Evolutionary conservation across 2,888 invertebrate species (phyloP).

Genomic region (Drosophila antonietae): DNA sequence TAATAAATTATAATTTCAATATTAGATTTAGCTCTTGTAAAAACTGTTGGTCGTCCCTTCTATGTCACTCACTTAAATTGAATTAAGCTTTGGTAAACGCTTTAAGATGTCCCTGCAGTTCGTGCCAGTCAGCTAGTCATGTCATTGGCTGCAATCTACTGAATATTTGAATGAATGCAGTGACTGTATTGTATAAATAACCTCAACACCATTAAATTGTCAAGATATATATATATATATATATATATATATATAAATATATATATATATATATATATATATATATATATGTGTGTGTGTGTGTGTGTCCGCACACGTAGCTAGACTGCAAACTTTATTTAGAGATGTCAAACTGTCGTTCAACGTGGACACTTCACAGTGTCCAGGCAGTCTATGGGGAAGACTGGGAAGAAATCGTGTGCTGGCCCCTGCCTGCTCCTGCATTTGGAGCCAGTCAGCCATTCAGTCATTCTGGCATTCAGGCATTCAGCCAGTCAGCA

Average conservation of each 20-base stretch:
- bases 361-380: conserved; percentile 55
- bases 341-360: conserved; percentile 77
- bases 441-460: conserved; percentile 11
- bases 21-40: neutral
- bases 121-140: conserved; percentile 35
- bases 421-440: neutral
- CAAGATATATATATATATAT: conserved; percentile 39
- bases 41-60: neutral
- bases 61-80: conserved; percentile 2
- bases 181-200: conserved; percentile 73
- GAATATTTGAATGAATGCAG: conserved; percentile 67
- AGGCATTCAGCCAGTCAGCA: conserved; percentile 53
- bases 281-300: conserved; percentile 13
- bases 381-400: conserved; percentile 15
- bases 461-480: neutral
- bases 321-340: conserved; percentile 75
- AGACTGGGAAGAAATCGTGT: conserved; percentile 2
- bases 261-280: conserved; percentile 23
- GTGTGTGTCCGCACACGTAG: conserved; percentile 54
- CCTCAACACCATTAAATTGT: conserved; percentile 78
- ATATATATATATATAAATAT: conserved; percentile 17
- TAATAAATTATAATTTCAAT: neutral
- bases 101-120: conserved; percentile 34
- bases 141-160: conserved; percentile 53
- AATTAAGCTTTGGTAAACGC: conserved; percentile 6